Evolutionary conservation across 2,888 invertebrate species (phyloP).

Genomic region (Vanessa cardui): DNA sequence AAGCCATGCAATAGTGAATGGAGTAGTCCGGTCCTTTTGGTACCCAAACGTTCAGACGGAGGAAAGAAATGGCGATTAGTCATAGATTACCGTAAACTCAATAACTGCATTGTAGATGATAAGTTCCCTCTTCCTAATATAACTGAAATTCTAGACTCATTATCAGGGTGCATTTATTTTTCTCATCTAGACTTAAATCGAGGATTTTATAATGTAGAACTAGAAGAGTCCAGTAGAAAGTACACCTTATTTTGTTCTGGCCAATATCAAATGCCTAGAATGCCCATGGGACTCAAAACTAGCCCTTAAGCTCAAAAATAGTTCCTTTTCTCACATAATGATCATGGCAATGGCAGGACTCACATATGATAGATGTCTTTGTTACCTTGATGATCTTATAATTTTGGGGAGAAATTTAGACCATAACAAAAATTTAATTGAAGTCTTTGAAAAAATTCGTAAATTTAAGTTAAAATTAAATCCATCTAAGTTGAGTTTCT

Average conservation of each 20-base stretch:
- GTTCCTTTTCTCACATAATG: constrained; percentile 32
- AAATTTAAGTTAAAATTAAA: constrained; percentile 31
- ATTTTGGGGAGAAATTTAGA: background rate
- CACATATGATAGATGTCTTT: constrained; percentile 23
- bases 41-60: constrained; percentile 25
- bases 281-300: constrained; percentile 36
- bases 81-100: constrained; percentile 32
- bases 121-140: constrained; percentile 28
- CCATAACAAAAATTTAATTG: constrained; percentile 6
- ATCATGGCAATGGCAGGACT: constrained; percentile 35
- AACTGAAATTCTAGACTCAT: constrained; percentile 15
- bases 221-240: constrained; percentile 10
- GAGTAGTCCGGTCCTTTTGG: constrained; percentile 29
- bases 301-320: no score
- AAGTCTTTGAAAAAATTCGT: constrained; percentile 9
- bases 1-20: constrained; percentile 39
- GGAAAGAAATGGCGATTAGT: constrained; percentile 20
- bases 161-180: constrained; percentile 31
- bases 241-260: constrained; percentile 26
- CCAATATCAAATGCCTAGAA: constrained; percentile 27
- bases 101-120: constrained; percentile 24
- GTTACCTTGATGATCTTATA: background rate
- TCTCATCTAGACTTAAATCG: constrained; percentile 19
- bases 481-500: constrained; percentile 26
- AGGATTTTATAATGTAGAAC: constrained; percentile 14